Conservation (phyloP, 2,113 vertebrate species). For the Channa argus region DNA sequence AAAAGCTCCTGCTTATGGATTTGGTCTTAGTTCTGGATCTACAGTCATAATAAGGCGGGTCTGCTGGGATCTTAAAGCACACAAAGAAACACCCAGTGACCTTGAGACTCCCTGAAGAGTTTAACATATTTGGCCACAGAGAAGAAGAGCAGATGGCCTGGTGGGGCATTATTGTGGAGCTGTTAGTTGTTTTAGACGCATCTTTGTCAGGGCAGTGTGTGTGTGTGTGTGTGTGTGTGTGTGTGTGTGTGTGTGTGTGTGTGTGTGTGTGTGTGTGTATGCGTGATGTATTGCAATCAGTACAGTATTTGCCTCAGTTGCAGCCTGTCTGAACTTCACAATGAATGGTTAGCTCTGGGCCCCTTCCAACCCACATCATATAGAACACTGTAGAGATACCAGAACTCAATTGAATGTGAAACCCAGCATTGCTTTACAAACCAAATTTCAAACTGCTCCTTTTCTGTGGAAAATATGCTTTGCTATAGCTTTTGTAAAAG, state of each 20-base stretch:
- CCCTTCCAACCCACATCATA: constrained; percentile 51
- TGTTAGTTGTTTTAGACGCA: constrained; percentile 25
- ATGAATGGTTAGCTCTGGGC: constrained; percentile 59
- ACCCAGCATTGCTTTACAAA: constrained; percentile 60
- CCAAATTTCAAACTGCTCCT: constrained; percentile 51
- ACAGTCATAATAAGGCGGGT: not conserved
- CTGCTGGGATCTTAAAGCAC: constrained; percentile 25
- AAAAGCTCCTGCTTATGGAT: constrained; percentile 4
- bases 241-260: constrained; percentile 4
- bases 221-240: too few relatives aligned
- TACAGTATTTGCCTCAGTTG: constrained; percentile 62
- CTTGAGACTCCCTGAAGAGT: constrained; percentile 43
- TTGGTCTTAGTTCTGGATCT: constrained; percentile 18
- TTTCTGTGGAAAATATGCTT: constrained; percentile 57
- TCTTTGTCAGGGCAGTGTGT: constrained; percentile 21
- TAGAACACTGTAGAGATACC: constrained; percentile 16
- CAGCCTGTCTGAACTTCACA: constrained; percentile 66
- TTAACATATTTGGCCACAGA: constrained; percentile 27
- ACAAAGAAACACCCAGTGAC: constrained; percentile 25
- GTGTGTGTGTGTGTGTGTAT: constrained; percentile 1
- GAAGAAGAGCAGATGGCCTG: constrained; percentile 45
- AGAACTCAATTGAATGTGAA: constrained; percentile 59
- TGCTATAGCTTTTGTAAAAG: constrained; percentile 28
- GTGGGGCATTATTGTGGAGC: not conserved
- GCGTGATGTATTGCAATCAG: constrained; percentile 55